A percentile compares a stretch with the other conserved stretches of the same genome.
These are phyloP conservation scores for Elaphurus davidianus DNA, from an alignment of 2,113 vertebrate species.

Conservation along the genomic window DNA sequence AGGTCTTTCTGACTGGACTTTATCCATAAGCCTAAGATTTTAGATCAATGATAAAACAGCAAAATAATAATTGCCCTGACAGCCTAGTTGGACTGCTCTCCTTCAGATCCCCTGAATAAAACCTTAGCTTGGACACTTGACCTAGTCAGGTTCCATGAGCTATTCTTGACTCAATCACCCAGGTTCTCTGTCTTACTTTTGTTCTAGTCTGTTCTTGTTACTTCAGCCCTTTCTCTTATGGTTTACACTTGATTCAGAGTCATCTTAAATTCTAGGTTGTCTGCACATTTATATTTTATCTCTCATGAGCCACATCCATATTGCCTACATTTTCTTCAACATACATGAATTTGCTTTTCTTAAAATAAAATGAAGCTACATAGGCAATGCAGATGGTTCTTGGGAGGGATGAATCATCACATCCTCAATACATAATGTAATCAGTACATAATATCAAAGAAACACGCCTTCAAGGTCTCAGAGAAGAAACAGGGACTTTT, in stretches of 20 bases:
- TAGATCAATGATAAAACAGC: not conserved
- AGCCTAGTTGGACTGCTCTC: not conserved
- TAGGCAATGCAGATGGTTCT: not conserved
- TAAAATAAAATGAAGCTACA: not conserved
- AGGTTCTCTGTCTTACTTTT: not conserved
- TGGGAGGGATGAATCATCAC: not conserved
- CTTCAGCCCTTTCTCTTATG: not conserved
- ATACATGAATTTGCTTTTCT: not conserved
- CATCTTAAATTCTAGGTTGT: not conserved
- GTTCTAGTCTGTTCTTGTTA: not conserved
- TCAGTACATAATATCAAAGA: not conserved
- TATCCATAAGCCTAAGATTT: not conserved
- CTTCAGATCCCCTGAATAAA: not conserved
- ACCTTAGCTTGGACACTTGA: not conserved
- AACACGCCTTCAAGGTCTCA: not conserved
- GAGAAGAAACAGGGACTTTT: not conserved
- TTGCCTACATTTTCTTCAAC: not conserved
- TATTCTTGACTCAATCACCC: not conserved
- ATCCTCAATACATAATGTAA: not conserved
- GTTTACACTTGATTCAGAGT: not conserved
- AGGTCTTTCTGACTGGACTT: not conserved
- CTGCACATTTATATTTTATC: constrained; percentile 9
- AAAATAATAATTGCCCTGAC: not conserved
- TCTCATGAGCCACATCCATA: not conserved
- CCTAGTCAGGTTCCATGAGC: not conserved